Evolutionary conservation across 2,113 vertebrate genomes (phyloP).

Genomic region (Smithornis capensis): DNA sequence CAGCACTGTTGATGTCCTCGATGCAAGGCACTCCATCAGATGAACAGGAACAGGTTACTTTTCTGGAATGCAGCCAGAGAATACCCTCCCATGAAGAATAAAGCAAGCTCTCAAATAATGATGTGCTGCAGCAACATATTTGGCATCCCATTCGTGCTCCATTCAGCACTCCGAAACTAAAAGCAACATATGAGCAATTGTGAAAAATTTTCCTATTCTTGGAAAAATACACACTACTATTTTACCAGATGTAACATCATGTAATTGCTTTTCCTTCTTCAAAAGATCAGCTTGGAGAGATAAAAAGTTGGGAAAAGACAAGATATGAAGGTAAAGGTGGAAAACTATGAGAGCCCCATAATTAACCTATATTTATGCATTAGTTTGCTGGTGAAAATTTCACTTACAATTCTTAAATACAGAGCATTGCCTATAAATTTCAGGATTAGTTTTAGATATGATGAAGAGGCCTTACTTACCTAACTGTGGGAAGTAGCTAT

Average conservation of each 20-base stretch:
- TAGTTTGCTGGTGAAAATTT: background rate
- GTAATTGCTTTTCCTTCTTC: background rate
- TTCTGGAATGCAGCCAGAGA: slow-evolving; percentile 21
- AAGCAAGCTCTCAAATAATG: background rate
- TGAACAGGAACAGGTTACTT: background rate
- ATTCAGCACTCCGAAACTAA: background rate
- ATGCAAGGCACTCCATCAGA: background rate
- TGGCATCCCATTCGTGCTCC: background rate
- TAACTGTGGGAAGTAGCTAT: background rate
- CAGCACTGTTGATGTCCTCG: background rate
- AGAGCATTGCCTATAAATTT: background rate
- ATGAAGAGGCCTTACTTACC: background rate
- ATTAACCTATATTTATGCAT: background rate
- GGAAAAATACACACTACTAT: background rate
- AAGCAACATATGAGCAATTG: background rate
- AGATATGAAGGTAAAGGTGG: background rate
- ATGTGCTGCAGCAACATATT: background rate
- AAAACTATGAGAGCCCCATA: background rate
- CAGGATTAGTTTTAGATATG: background rate
- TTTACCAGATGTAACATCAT: background rate
- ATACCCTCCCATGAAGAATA: background rate
- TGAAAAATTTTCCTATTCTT: background rate
- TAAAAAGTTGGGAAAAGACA: background rate
- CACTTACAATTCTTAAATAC: background rate
- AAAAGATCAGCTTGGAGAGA: background rate